Conservation (phyloP, 1,140 invertebrate genomes). For the Galleria mellonella region DNA sequence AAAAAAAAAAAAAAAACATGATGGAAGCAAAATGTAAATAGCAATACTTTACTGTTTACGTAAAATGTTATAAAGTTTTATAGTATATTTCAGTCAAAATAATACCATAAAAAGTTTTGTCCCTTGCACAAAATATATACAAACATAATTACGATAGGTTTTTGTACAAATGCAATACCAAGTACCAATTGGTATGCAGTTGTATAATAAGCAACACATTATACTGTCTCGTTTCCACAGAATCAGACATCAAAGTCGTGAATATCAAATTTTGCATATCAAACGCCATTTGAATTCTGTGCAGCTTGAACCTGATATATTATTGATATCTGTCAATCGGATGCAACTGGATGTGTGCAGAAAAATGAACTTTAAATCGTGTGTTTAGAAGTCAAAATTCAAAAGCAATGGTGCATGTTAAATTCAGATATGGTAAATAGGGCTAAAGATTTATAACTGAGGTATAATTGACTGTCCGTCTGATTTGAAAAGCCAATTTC, state of each 20-base stretch:
- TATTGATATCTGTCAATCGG: conserved; percentile 4
- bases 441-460: conserved; percentile 43
- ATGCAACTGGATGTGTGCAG: background rate
- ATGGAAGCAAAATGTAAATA: too few species aligned
- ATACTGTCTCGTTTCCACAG: conserved; percentile 2
- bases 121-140: too few species aligned
- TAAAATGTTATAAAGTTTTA: too few species aligned
- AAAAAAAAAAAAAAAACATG: too few species aligned
- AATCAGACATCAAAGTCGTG: background rate
- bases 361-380: too few species aligned
- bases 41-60: too few species aligned
- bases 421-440: conserved; percentile 39
- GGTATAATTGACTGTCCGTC: conserved; percentile 38
- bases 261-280: conserved; percentile 2
- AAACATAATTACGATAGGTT: too few species aligned
- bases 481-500: conserved; percentile 18
- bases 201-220: background rate
- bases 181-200: too few species aligned
- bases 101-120: too few species aligned
- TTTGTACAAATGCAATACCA: too few species aligned
- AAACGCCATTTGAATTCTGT: background rate
- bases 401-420: conserved; percentile 10
- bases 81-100: too few species aligned
- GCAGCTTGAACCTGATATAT: background rate
- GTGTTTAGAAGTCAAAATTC: too few species aligned